Evolutionary conservation across 2,113 vertebrate species (phyloP).

Genomic region (Euleptes europaea): DNA sequence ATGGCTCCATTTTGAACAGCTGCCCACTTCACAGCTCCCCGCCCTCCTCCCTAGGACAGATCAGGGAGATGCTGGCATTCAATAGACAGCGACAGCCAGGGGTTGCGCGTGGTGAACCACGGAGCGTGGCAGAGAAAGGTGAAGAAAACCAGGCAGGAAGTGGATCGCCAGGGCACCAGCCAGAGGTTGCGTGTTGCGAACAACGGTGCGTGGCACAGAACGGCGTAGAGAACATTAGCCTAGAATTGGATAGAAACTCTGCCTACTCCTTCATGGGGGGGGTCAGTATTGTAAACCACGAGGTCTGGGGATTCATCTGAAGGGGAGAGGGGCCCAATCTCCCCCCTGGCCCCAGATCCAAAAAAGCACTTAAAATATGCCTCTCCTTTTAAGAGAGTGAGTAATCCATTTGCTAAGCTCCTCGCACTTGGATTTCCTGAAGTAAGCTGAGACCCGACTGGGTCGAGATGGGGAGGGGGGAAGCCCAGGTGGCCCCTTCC

Average conservation of each 20-base stretch:
- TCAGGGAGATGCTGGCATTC: background rate
- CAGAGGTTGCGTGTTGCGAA: background rate
- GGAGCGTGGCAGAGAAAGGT: no score
- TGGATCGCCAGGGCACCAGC: no score
- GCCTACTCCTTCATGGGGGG: background rate
- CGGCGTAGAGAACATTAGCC: no score
- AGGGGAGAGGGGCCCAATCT: background rate
- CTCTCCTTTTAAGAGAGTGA: background rate
- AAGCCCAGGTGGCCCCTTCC: background rate
- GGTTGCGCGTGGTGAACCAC: background rate
- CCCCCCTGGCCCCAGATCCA: background rate
- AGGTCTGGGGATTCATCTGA: no score
- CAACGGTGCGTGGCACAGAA: background rate
- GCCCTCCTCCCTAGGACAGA: background rate
- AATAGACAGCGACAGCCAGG: background rate
- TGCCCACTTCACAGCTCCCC: background rate
- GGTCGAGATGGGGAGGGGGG: background rate
- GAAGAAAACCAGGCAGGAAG: no score
- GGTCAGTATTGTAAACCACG: background rate
- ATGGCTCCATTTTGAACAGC: background rate
- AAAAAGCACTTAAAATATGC: background rate
- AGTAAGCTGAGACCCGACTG: background rate
- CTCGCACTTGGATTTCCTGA: slow-evolving; percentile 8
- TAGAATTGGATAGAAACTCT: background rate
- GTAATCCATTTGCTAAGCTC: background rate